phyloP scores from a whole-genome alignment of 2,113 vertebrate species.

The Prochilodus magdalenae region DNA sequence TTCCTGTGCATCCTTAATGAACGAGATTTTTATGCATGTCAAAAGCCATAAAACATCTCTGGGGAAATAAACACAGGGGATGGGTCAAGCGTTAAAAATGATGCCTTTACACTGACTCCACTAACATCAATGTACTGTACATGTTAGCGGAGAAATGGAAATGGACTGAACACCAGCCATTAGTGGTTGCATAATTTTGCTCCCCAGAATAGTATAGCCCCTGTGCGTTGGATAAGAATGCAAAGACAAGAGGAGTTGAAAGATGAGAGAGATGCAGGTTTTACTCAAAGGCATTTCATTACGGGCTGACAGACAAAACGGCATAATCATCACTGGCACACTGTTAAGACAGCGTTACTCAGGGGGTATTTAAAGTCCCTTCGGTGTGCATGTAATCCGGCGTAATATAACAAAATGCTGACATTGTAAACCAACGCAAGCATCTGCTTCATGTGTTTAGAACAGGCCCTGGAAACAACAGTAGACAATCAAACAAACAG shows the following conservation, averaged over 20 bases:
- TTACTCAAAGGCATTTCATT: neutral
- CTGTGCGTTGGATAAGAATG: neutral
- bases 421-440: neutral
- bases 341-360: neutral
- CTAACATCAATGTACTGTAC: neutral
- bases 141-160: neutral
- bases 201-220: neutral
- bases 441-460: neutral
- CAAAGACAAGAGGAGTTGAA: neutral
- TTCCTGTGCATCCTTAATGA: neutral
- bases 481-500: neutral
- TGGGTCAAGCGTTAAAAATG: neutral
- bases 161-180: neutral
- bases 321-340: neutral
- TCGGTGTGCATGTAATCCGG: neutral
- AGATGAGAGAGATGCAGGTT: neutral
- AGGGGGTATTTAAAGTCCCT: neutral
- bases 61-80: neutral
- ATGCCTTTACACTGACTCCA: neutral
- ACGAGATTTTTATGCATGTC: no score
- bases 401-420: slow-evolving; percentile 3
- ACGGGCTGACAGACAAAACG: slow-evolving; percentile 2
- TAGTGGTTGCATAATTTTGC: neutral
- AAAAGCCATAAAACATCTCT: neutral
- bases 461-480: neutral